Conservation (phyloP, 2,888 invertebrate species). For the Clunio marinus region DNA sequence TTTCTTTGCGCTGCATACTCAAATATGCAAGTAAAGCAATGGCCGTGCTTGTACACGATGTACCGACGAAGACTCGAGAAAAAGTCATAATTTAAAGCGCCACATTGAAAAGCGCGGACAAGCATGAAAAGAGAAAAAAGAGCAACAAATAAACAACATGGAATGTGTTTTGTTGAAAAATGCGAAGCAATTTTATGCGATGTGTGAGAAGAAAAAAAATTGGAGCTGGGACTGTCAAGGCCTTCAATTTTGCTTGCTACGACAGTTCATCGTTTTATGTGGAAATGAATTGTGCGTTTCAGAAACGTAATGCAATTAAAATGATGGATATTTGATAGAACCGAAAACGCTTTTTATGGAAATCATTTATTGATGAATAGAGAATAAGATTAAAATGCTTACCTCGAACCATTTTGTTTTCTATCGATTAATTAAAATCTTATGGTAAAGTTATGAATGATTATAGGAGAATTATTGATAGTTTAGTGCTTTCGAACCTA, state of each 20-base stretch:
- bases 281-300: no score
- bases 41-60: not conserved
- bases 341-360: no score
- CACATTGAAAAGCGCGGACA: not conserved
- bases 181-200: conserved; percentile 4
- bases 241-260: not conserved
- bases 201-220: conserved; percentile 5
- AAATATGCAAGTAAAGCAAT: not conserved
- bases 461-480: not conserved
- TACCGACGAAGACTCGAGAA: not conserved
- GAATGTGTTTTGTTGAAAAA: not conserved
- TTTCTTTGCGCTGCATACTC: not conserved
- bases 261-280: not conserved
- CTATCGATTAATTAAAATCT: not conserved
- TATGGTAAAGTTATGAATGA: not conserved
- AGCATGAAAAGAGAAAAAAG: not conserved
- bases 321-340: no score
- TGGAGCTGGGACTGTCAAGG: conserved; percentile 7
- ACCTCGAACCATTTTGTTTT: conserved; percentile 10
- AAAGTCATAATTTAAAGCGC: not conserved
- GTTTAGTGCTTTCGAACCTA: not conserved
- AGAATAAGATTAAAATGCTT: not conserved
- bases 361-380: not conserved
- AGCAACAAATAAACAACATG: conserved; percentile 6
- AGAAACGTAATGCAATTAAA: no score